Base-by-base conservation (phyloP, 2,113 vertebrate species). In the Spea multiplicata region DNA sequence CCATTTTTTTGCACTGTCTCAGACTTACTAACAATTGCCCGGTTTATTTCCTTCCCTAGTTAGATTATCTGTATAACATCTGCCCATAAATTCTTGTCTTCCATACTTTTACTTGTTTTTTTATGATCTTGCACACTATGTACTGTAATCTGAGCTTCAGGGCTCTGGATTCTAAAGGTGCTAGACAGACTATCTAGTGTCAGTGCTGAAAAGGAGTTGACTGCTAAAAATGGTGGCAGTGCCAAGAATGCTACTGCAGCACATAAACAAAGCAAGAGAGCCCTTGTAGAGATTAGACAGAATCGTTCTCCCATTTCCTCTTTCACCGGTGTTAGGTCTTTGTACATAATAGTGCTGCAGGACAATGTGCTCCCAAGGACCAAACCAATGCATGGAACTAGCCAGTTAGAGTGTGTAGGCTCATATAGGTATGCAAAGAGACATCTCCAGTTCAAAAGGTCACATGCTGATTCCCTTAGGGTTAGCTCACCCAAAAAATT, bases 381-480 rank as follows among this genome's bases (percentile, higher is more conserved):
- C 6, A 67, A 14, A 10, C 78, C 78, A 68, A 74, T 74, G 3
- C 9, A 44, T 4, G 66, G 78, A 9, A 80, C 52, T 6, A 68
- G n/a, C 62, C 57, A 74, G 3, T 73, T 66, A 45, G 13, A 68
- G 6, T 4, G 44, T 45, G 14, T 55, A 4, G 4, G 55, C 45
- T 53, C 16, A 48, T 16, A 48, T 47, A 74, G 66, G 53, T 46
- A 61, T 44, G 16, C 50, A 10, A 68, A 68, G 10, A 74, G 71
- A n/a, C 65, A 80, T 4, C 13, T 4, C 71, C 71, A 80, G 13
- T 68, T 44, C 44, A 52, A 47, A 3, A 10, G 5, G 16, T 45
- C 30, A 17, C 78, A 74, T 45, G n/a, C 46, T 67, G 16, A 13
- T 44, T 9, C 10, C 1, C 83, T 78, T 87, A 88, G 70, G 66